A percentile compares a stretch with the other conserved stretches of the same genome.
These are phyloP conservation scores for Rachycentron canadum DNA, from an alignment of 2,797 vertebrate genomes.

Conservation along the genomic window DNA sequence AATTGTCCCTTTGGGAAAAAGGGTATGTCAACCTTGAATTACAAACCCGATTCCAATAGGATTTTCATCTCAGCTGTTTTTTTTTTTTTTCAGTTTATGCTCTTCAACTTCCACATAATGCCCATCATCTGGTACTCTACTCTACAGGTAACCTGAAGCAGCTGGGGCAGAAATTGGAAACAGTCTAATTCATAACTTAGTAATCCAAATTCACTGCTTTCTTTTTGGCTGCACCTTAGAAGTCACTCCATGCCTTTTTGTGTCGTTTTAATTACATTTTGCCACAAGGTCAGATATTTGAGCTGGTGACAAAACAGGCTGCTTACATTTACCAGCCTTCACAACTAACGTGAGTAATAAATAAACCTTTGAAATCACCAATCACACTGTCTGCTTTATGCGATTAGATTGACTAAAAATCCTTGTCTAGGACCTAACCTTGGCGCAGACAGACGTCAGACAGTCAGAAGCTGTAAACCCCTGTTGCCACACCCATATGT, in stretches of 20 bases:
- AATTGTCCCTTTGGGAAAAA: not conserved
- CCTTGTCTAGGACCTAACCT: not conserved
- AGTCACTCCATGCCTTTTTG: conserved; percentile 17
- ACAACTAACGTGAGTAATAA: conserved; percentile 22
- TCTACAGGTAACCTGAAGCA: conserved; percentile 50
- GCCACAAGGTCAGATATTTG: conserved; percentile 14
- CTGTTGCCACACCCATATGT: conserved; percentile 47
- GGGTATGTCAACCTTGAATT: not conserved
- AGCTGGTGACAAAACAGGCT: conserved; percentile 27
- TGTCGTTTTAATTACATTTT: conserved; percentile 17
- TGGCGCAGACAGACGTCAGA: not conserved
- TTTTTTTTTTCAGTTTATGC: conserved; percentile 44
- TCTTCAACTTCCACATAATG: conserved; percentile 30
- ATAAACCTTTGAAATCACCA: conserved; percentile 14
- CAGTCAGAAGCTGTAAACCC: conserved; percentile 11
- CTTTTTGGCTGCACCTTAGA: conserved; percentile 20
- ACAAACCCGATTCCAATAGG: not conserved
- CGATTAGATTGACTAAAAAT: not conserved
- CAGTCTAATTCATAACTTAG: conserved; percentile 31
- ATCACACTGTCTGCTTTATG: not conserved
- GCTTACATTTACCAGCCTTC: conserved; percentile 31
- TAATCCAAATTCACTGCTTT: conserved; percentile 23
- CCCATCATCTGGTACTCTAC: conserved; percentile 25
- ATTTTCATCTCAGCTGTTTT: conserved; percentile 17
- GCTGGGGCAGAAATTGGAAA: conserved; percentile 37